Percentiles rank a stretch among this genome's conserved stretches.
Evolutionary conservation across 2,797 vertebrate genomes (phyloP).

Genomic region (Galaxias olidus): DNA sequence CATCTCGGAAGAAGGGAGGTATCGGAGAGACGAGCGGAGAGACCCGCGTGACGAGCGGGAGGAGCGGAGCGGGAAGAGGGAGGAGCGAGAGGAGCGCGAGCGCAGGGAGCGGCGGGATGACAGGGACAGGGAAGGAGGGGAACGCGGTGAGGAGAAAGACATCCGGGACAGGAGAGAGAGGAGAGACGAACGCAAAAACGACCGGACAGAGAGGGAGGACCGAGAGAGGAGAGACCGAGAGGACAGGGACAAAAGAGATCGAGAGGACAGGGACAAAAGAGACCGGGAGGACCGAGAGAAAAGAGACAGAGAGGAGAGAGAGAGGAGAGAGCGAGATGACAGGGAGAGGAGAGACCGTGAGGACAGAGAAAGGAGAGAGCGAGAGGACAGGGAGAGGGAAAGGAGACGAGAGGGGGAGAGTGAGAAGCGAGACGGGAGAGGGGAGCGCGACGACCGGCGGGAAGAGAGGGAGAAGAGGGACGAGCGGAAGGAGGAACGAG

Average conservation of each 20-base stretch:
- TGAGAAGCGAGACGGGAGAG: conserved; percentile 18
- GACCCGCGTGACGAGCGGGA: conserved; percentile 54
- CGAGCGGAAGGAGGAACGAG: conserved; percentile 15
- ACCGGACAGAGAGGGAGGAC: conserved; percentile 31
- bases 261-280: conserved; percentile 43
- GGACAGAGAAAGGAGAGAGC: neutral
- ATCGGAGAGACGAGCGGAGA: conserved; percentile 61
- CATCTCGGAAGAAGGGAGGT: conserved; percentile 56
- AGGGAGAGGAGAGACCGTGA: neutral
- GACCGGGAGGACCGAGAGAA: conserved; percentile 35
- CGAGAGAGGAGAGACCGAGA: conserved; percentile 19
- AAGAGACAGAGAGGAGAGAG: conserved; percentile 9
- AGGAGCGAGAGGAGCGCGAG: conserved; percentile 32
- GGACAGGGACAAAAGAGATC: conserved; percentile 32
- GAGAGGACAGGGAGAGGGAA: conserved; percentile 44
- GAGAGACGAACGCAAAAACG: conserved; percentile 30
- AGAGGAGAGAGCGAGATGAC: conserved; percentile 7
- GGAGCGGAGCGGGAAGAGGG: conserved; percentile 44
- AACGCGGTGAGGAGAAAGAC: neutral
- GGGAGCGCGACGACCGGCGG: conserved; percentile 8
- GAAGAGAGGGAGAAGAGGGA: conserved; percentile 37
- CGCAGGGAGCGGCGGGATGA: neutral
- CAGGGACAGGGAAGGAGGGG: neutral
- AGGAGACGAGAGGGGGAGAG: conserved; percentile 23
- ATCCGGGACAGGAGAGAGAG: conserved; percentile 2